Conservation (phyloP, 2,888 invertebrate genomes). For the Clepsis dumicolana region DNA sequence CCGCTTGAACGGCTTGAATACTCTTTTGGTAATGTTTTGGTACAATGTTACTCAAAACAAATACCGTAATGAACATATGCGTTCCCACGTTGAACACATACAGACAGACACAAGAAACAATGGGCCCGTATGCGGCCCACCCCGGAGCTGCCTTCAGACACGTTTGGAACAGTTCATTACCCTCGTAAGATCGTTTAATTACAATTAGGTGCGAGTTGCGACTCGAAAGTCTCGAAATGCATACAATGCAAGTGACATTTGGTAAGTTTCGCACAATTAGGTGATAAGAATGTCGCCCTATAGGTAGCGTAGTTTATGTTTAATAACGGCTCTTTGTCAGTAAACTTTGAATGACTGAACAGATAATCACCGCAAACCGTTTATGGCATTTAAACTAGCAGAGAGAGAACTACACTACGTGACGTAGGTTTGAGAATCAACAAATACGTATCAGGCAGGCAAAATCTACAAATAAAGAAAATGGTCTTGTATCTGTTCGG, state of each 20-base stretch:
- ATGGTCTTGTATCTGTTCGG: no score
- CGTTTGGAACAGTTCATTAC: slow-evolving; percentile 61
- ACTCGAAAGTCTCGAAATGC: background rate
- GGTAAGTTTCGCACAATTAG: background rate
- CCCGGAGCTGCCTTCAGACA: slow-evolving; percentile 60
- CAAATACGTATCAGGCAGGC: no score
- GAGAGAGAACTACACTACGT: no score
- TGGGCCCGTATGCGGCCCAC: slow-evolving; percentile 81
- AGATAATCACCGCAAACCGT: no score
- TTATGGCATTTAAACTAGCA: no score
- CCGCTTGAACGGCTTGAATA: background rate
- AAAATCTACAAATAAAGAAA: no score
- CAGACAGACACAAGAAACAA: slow-evolving; percentile 67
- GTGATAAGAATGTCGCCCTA: background rate
- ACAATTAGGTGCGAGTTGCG: slow-evolving; percentile 22
- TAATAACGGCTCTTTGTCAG: background rate
- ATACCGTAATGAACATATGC: slow-evolving; percentile 34
- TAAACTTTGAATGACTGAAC: no score
- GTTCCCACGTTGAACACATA: slow-evolving; percentile 74
- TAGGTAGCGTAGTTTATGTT: background rate
- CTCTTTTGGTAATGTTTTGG: slow-evolving; percentile 30
- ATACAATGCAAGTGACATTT: background rate
- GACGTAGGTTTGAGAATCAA: no score
- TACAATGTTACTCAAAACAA: slow-evolving; percentile 40
- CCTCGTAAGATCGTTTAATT: slow-evolving; percentile 50